Evolutionary conservation across 2,888 invertebrate species (phyloP), one percentile per base, ranked within the genome.

Genomic region (Drosophila buzzatii): DNA sequence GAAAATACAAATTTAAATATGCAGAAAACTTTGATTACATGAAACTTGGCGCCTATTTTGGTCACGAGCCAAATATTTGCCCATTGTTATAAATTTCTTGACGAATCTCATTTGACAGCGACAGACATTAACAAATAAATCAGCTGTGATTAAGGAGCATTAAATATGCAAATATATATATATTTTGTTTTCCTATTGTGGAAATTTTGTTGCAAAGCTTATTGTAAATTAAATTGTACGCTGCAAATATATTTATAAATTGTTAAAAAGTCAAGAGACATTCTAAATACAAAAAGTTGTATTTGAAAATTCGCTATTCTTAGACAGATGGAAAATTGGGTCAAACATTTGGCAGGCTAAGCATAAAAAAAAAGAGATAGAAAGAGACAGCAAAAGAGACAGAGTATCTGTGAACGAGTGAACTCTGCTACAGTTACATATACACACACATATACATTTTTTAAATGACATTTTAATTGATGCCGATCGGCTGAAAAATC

Each of bases 381-480:
- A 55, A 18, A 47, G 8, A 55, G 44, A 52, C 20, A 45, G 14
- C 5, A 23, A 45, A 7, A 20, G 14, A 27, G 12, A 35, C 8
- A 14, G 27, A 58, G 41, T 33, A 61, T 66, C 65, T 60, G 57
- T 44, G 39, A 12, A 39, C 52, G 58, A 61, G 67, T 67, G 20
- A 60, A 33, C 41, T 39, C 20, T 23, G 39, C 18, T 57, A 37
- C 27, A 33, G 62, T 35, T 27, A 18, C 39, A 62, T 52, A 63
- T 62, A 31, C n/a, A 49, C 31, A 23, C 20, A 23, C 14, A 23
- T 3, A 45, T 8, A 16, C 3, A 16, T 27, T 51, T 41, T 37
- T 37, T n/a, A 81, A 81, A 85, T 79, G 74, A 55, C 59, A 27
- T 69, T 73, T 89, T 89, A 89, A 89, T 85, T 89, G 90, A 76